A percentile compares a stretch with the other conserved stretches of the same genome.
Conservation (phyloP, 2,888 invertebrate species). For the Synanthedon vespiformis region DNA sequence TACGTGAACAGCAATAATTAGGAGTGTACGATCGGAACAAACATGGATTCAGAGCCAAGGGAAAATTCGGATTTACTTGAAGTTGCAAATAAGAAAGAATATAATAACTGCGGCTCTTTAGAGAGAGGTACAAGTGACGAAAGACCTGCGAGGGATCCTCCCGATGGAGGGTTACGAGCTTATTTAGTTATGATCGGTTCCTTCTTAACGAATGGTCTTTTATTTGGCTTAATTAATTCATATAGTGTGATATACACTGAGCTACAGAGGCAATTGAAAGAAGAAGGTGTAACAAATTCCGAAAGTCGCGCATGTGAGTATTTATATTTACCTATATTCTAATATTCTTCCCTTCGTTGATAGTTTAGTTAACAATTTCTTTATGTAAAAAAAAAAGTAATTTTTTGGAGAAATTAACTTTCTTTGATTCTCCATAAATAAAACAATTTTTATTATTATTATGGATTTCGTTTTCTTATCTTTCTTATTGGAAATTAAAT, state of each 20-base stretch:
- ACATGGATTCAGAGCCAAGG: slow-evolving; percentile 35
- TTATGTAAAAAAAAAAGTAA: too few relatives aligned
- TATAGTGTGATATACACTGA: slow-evolving; percentile 84
- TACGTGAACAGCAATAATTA: too few relatives aligned
- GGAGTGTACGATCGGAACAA: neutral
- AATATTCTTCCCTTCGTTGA: neutral
- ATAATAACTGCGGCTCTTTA: slow-evolving; percentile 7
- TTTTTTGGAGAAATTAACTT: too few relatives aligned
- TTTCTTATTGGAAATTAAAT: too few relatives aligned
- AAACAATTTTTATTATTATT: too few relatives aligned
- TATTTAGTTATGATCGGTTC: slow-evolving; percentile 87
- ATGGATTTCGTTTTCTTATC: too few relatives aligned
- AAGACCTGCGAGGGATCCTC: slow-evolving; percentile 46
- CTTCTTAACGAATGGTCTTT: slow-evolving; percentile 88
- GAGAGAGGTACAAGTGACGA: slow-evolving; percentile 16
- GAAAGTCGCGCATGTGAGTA: slow-evolving; percentile 86
- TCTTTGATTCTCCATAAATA: too few relatives aligned
- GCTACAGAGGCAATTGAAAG: slow-evolving; percentile 73
- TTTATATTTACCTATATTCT: neutral
- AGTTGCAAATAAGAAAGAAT: slow-evolving; percentile 10
- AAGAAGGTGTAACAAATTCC: slow-evolving; percentile 76
- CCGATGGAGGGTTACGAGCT: slow-evolving; percentile 84
- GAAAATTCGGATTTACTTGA: slow-evolving; percentile 45
- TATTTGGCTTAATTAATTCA: slow-evolving; percentile 92
- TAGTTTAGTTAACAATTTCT: neutral